Evolutionary conservation across 2,113 vertebrate genomes (phyloP), one percentile per base, ranked within the genome.

Genomic region (Phaethon lepturus): DNA sequence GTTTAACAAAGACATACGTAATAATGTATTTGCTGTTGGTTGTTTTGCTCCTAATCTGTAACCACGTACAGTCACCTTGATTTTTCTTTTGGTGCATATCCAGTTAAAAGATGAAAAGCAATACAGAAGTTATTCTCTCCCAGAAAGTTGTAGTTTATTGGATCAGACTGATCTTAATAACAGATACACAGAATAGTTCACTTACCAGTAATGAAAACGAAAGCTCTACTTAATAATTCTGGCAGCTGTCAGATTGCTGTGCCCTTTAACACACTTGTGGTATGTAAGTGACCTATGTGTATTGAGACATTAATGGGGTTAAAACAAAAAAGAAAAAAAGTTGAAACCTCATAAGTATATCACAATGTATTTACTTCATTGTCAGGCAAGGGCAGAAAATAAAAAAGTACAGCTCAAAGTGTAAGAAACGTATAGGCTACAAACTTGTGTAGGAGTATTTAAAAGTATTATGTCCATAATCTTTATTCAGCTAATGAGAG

Each of bases 111-210:
- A 93, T 25, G 38, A 93, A 94, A n/a, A 80, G 52, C 25, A 84
- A 77, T 44, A 38, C 47, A 90, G 42, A 38, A 52, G 52, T 64
- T 71, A 56, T 40, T 74, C 16, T 84, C 52, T 93, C 80, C 49
- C 62, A 80, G 69, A 71, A 93, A 85, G 45, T 35, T 96, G 47
- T 75, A 94, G 25, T n/a, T 92, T 96, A 92, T 91, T 97, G 86
- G 82, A 92, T 97, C 56, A 90, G 78, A 68, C 59, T 93, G 95
- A 96, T 82, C 92, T 95, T 96, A 96, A 95, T 90, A 97, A 88
- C 52, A 95, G 84, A 95, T 23, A 59, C 72, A 71, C 2, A 31
- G 80, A 97, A 83, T n/a, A 90, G 84, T 88, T 97, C 80, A 58
- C 77, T 88, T 93, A 66, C 53, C 5, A 16, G 58, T 92, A 93